Evolutionary conservation across 2,113 vertebrate genomes (phyloP).

Genomic region (Eulacestoma nigropectus): DNA sequence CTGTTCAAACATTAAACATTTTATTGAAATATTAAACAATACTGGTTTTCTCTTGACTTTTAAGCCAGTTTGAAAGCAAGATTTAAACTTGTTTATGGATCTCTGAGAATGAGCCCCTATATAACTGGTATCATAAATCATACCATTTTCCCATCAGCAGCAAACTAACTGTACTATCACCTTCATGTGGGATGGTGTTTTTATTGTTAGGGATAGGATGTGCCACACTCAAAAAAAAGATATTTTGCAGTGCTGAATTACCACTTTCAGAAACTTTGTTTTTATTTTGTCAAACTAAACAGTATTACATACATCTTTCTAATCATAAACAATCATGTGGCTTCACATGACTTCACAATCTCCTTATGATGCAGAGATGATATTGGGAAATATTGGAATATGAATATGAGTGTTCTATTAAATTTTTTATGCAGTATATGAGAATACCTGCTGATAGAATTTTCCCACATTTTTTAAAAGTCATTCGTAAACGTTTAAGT

Average conservation of each 20-base stretch:
- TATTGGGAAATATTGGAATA: background rate
- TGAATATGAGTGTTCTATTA: background rate
- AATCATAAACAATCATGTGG: background rate
- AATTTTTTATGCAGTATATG: background rate
- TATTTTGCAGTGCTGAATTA: background rate
- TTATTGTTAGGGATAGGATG: background rate
- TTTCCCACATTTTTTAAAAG: background rate
- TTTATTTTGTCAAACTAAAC: background rate
- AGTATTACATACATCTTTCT: background rate
- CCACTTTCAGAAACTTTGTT: background rate
- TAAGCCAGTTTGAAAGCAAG: background rate
- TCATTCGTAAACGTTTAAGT: background rate
- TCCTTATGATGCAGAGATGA: background rate
- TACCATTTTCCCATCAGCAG: background rate
- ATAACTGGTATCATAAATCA: background rate
- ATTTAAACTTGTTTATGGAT: background rate
- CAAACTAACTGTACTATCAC: background rate
- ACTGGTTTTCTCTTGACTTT: background rate
- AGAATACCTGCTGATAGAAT: background rate
- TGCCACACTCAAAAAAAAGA: background rate
- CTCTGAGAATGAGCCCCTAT: background rate
- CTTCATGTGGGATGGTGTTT: background rate
- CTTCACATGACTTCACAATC: background rate
- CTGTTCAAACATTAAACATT: background rate
- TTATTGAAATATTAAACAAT: constrained; percentile 32